phyloP scores from a whole-genome alignment of 2,888 invertebrate species.

The Allacma fusca region DNA sequence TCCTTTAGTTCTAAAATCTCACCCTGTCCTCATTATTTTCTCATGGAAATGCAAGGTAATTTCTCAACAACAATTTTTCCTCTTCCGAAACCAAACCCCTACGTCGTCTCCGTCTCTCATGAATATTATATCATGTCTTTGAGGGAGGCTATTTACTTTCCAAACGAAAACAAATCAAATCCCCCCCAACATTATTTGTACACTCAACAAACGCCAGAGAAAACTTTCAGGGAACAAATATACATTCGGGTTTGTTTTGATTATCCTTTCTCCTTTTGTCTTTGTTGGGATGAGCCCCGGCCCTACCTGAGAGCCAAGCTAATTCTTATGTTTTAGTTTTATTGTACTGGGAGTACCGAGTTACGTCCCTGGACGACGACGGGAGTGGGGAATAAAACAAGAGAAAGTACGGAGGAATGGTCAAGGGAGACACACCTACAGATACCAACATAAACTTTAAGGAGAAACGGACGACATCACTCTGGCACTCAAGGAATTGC shows the following conservation, averaged over 20 bases:
- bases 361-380: neutral
- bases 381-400: neutral
- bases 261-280: neutral
- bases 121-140: slow-evolving; percentile 16
- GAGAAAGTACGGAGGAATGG: neutral
- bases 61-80: neutral
- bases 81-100: neutral
- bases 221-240: neutral
- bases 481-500: slow-evolving; percentile 3
- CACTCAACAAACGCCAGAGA: neutral
- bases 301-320: too few relatives aligned
- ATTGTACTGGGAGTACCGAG: neutral
- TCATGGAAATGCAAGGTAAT: slow-evolving; percentile 18
- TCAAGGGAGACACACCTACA: neutral
- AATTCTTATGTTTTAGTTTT: too few relatives aligned
- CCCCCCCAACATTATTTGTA: neutral
- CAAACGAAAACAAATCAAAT: neutral
- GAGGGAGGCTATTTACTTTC: neutral
- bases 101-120: slow-evolving; percentile 11
- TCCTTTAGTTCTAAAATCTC: neutral
- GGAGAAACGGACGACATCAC: neutral
- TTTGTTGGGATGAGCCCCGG: neutral
- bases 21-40: slow-evolving; percentile 7
- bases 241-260: neutral
- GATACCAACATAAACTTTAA: slow-evolving; percentile 3